These are phyloP conservation scores for Pogonocherus hispidulus DNA, from an alignment of 2,888 invertebrate genomes.

Conservation along the genomic window DNA sequence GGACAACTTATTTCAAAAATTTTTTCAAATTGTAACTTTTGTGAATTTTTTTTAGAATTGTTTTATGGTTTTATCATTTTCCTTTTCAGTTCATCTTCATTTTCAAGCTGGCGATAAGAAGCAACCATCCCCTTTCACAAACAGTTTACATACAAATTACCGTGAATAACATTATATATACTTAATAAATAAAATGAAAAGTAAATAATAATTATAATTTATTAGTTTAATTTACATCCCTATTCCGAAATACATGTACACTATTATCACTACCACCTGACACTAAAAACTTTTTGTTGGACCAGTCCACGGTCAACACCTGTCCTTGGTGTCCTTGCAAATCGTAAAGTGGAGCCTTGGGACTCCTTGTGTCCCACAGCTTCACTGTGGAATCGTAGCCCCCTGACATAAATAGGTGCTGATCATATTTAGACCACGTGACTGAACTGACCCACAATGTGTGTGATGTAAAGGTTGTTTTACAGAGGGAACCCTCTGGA, in stretches of 20 bases:
- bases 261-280: constrained; percentile 96
- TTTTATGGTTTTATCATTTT: too few species aligned
- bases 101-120: constrained; percentile 66
- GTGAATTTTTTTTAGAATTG: too few species aligned
- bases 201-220: constrained; percentile 5
- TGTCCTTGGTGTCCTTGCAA: constrained; percentile 95
- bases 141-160: too few species aligned
- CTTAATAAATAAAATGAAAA: not conserved
- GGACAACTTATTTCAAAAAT: too few species aligned
- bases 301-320: constrained; percentile 95
- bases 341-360: constrained; percentile 92
- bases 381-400: constrained; percentile 93
- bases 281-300: constrained; percentile 85
- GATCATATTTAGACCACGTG: constrained; percentile 87
- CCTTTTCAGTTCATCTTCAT: constrained; percentile 65
- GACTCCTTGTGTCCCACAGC: constrained; percentile 95
- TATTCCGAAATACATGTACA: constrained; percentile 85
- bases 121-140: not conserved
- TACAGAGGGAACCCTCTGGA: constrained; percentile 88
- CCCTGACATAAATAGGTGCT: constrained; percentile 91
- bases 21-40: too few species aligned
- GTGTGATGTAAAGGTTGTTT: constrained; percentile 90
- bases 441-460: constrained; percentile 93
- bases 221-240: constrained; percentile 44
- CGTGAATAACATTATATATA: too few species aligned